These are phyloP conservation scores for Amblyteles armatorius DNA, from an alignment of 2,888 invertebrate species.

Conservation along the genomic window DNA sequence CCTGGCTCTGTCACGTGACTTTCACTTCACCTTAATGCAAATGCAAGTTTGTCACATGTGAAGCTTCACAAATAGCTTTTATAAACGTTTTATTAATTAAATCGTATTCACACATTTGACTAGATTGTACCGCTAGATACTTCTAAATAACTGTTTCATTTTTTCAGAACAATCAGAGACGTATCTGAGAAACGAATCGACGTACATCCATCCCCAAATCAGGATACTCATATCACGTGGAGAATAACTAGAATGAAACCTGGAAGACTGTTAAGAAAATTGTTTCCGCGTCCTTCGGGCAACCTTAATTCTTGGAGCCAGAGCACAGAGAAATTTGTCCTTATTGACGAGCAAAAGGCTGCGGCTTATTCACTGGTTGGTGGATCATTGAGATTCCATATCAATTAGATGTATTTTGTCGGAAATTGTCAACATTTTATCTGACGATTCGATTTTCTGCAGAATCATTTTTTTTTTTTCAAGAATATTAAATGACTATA, in stretches of 20 bases:
- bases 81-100: neutral
- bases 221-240: constrained; percentile 86
- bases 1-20: no score
- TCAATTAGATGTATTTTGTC: neutral
- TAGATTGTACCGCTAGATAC: no score
- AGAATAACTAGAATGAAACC: constrained; percentile 92
- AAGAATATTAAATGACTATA: neutral
- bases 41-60: no score
- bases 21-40: no score
- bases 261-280: constrained; percentile 89
- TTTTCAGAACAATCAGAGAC: constrained; percentile 75
- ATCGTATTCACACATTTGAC: neutral
- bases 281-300: constrained; percentile 90
- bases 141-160: neutral
- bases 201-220: constrained; percentile 72
- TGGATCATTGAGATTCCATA: constrained; percentile 34
- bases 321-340: constrained; percentile 91
- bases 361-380: constrained; percentile 87
- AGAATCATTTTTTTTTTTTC: neutral
- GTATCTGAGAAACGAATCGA: constrained; percentile 75
- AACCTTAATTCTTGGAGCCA: constrained; percentile 90
- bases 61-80: neutral
- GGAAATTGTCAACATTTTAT: neutral
- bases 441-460: neutral
- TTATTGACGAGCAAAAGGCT: constrained; percentile 90